phyloP scores from a whole-genome alignment of 2,888 invertebrate genomes.

The Mythimna loreyi region DNA sequence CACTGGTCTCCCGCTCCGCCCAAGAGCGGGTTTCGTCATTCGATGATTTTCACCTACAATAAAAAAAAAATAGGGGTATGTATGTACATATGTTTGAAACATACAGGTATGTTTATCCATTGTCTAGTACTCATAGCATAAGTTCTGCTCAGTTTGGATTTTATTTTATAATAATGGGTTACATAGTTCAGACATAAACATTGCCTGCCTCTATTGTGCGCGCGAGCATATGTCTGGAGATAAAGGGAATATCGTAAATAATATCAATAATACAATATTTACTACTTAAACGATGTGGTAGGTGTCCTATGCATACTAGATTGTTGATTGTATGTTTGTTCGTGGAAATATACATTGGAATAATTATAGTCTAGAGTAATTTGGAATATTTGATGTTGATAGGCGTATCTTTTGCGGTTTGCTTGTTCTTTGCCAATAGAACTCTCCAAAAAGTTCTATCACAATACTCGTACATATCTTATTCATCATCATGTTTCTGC shows the following conservation, averaged over 20 bases:
- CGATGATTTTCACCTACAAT: no score
- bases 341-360: conserved; percentile 48
- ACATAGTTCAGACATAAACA: conserved; percentile 45
- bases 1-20: no score
- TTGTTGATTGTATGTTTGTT: conserved; percentile 46
- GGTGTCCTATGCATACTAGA: conserved; percentile 31
- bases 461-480: not conserved
- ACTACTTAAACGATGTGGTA: conserved; percentile 55
- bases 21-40: no score
- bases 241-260: conserved; percentile 58
- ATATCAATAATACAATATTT: conserved; percentile 59
- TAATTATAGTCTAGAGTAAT: conserved; percentile 32
- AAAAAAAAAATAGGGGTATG: no score
- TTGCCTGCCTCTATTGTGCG: conserved; percentile 34
- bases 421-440: not conserved
- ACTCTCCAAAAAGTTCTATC: not conserved
- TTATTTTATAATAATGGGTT: no score
- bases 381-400: conserved; percentile 33
- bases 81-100: no score
- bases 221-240: conserved; percentile 44
- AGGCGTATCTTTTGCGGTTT: not conserved
- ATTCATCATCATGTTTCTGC: not conserved
- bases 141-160: no score
- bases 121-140: no score
- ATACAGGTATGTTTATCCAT: no score